Evolutionary conservation across 2,113 vertebrate genomes (phyloP).

Genomic region (Syrmaticus mikado): DNA sequence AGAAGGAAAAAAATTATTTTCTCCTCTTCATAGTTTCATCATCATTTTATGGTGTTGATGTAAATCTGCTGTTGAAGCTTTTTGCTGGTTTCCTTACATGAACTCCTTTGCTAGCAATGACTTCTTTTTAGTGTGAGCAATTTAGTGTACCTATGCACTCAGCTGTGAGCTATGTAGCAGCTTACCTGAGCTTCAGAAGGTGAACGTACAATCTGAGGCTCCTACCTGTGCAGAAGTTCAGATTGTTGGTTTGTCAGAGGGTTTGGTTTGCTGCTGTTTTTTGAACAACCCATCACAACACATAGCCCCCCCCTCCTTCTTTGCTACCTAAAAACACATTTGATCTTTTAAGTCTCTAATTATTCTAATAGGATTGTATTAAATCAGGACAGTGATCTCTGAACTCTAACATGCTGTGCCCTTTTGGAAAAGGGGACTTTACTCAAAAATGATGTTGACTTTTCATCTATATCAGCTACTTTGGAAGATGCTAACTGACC

Average conservation of each 20-base stretch:
- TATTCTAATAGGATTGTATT: not conserved
- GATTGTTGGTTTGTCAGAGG: not conserved
- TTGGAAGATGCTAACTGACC: not conserved
- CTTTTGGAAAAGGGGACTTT: not conserved
- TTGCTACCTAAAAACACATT: not conserved
- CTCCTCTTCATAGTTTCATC: not conserved
- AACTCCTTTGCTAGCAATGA: not conserved
- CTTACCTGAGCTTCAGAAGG: not conserved
- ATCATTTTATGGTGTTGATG: rapidly evolving
- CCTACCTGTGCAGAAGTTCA: not conserved
- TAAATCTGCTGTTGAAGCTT: not conserved
- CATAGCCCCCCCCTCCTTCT: not conserved
- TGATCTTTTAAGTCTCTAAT: not conserved
- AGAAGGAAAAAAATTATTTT: not conserved
- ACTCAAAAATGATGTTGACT: not conserved
- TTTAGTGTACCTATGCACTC: not conserved
- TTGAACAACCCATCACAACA: too few relatives aligned
- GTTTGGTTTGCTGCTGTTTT: too few relatives aligned
- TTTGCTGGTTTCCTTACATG: not conserved
- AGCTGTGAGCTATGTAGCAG: not conserved
- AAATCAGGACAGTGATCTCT: not conserved
- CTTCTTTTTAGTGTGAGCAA: not conserved
- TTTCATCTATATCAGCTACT: not conserved
- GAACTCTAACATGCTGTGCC: not conserved
- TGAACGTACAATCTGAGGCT: not conserved